Evolutionary conservation across 2,113 vertebrate genomes (phyloP).

Genomic region (Salvelinus namaycush): DNA sequence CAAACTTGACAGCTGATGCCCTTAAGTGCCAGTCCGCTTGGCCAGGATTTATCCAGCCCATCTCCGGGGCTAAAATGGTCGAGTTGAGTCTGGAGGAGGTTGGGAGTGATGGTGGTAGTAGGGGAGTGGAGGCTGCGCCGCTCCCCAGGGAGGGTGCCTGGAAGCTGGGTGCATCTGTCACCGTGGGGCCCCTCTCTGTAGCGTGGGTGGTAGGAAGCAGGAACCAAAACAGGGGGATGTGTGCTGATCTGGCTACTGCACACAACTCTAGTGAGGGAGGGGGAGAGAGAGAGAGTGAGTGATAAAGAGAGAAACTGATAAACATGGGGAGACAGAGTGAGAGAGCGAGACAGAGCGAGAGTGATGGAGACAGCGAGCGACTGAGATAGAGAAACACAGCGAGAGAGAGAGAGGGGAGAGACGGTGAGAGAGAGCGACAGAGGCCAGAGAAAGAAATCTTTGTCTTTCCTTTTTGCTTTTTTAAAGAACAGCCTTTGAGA

Average conservation of each 20-base stretch:
- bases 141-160: slow-evolving; percentile 76
- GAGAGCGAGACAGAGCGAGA: slow-evolving; percentile 16
- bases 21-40: slow-evolving; percentile 66
- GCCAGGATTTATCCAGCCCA: slow-evolving; percentile 65
- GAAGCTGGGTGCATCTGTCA: slow-evolving; percentile 84
- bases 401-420: too few relatives aligned
- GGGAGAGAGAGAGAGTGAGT: neutral
- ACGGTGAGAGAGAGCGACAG: neutral
- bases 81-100: slow-evolving; percentile 50
- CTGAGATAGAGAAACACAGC: too few relatives aligned
- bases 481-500: neutral
- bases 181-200: slow-evolving; percentile 42
- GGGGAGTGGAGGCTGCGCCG: slow-evolving; percentile 60
- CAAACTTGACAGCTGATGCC: slow-evolving; percentile 61
- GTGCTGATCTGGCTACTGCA: neutral
- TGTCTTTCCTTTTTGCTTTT: neutral
- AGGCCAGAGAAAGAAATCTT: slow-evolving; percentile 9
- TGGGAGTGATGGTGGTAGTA: slow-evolving; percentile 3
- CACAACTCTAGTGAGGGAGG: neutral
- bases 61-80: slow-evolving; percentile 59
- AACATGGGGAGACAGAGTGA: slow-evolving; percentile 6
- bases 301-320: neutral
- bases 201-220: neutral
- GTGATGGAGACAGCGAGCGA: slow-evolving; percentile 16
- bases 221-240: neutral